Base-by-base conservation (phyloP, 2,888 invertebrate species). In the Sarcophaga subvicina region DNA sequence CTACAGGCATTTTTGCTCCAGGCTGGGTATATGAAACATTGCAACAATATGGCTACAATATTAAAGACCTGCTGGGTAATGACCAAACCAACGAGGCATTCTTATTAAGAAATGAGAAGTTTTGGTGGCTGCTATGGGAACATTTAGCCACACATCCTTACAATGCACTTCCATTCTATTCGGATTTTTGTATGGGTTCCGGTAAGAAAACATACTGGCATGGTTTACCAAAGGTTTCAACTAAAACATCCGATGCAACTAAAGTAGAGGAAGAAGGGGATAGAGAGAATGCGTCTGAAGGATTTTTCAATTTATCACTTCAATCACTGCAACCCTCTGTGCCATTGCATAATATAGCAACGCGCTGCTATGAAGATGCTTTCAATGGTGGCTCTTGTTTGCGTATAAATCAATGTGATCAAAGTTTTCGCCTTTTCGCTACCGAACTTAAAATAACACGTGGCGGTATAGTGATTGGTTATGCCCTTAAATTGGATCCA, bases 1-100 rank as follows among this genome's bases (percentile, higher is more conserved):
- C 99, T 0, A 95, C 96, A 66, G 99, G 99, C 0, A 95, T 99
- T 85, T 99, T 99, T 94, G 99, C 98, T 0, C 98, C 97, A 3
- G 99, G 97, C 12, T 99, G 99, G 99, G 97, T 97, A 0, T 96
- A 97, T 92, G 99, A 99, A 94, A 96, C 95, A 6, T 91, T 95
- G 49, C 88, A 89, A 45, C 85, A 90, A 47, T 91, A 81, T 72
- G 91, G 90, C 54, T 92, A 91, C 76, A 89, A 93, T 67, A 91
- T 93, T 3, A 89, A 86, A 62, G 88, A 87, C 4, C 73, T 86
- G 0, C 47, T 72, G 1, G 93, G 93, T 25, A 90, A 90, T 60
- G 91, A 91, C 2, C 69, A 85, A 2, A 89, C 92, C 0, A 93
- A 93, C 66, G 89, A 90, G 17, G 91, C 92, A 17, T 96, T 96